Base-by-base conservation (phyloP, 2,797 vertebrate species). In the Agapornis canus region DNA sequence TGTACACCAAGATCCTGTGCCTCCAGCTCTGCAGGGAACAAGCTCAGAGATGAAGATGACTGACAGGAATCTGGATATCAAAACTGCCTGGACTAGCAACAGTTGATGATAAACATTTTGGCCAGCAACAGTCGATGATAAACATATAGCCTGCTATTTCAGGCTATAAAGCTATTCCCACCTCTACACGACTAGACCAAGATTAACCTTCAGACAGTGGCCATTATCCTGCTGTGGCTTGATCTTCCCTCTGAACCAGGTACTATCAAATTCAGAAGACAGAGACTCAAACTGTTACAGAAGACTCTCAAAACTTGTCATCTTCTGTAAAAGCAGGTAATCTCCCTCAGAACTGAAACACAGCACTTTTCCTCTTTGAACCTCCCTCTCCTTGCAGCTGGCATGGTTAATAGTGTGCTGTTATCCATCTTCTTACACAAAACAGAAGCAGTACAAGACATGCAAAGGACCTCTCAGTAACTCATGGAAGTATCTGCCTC, bases 81-180 rank as follows among this genome's bases (percentile, higher is more conserved):
- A 78, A 88, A 59, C 22, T n/a, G 68, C n/a, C 63, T 48, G 23
- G 11, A 79, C 31, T 3, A 70, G 59, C 11, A 63, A 27, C 3
- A n/a, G 6, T 26, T 0, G 0, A 12, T 8, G 32, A 10, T 54
- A 35, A 35, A 35, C 35, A 35, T 35, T 86, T 48, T 76, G 27
- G 35, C 29, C 7, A 70, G 59, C 11, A 63, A 27, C 3, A n/a
- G 6, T 26, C 0, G 0, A 12, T 8, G 32, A 10, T 54, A 35
- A 35, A 35, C 35, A 35, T 35, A 35, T 35, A 35, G 35, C 10
- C 47, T 68, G 49, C 22, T 21, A 10, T n/a, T 85, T 84, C 49
- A 64, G 29, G 31, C 66, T 60, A 3, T 37, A 37, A 47, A 12
- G 31, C 25, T 37, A 56, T 51, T 39, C 39, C 54, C 16, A 40